Percentiles rank a stretch among this genome's conserved stretches.
These are phyloP conservation scores for Catostomus latipinnis DNA, from an alignment of 2,797 vertebrate species.

Conservation along the genomic window DNA sequence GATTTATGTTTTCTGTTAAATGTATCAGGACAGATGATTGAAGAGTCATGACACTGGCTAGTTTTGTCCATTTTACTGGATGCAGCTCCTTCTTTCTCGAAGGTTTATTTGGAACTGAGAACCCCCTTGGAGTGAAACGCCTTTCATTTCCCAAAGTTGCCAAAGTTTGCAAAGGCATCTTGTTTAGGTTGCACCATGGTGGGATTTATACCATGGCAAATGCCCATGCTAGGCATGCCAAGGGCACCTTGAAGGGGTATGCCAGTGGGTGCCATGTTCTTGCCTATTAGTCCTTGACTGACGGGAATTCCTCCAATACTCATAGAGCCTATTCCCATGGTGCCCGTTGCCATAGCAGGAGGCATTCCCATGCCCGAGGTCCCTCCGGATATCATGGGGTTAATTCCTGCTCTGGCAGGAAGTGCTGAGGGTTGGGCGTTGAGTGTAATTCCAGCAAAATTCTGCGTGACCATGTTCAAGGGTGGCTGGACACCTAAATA, in stretches of 20 bases:
- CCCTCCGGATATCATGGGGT: conserved; percentile 77
- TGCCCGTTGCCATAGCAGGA: conserved; percentile 74
- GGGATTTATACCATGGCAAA: conserved; percentile 71
- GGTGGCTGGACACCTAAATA: conserved; percentile 86
- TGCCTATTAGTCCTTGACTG: conserved; percentile 77
- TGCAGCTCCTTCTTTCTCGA: conserved; percentile 49
- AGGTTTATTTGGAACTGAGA: conserved; percentile 52
- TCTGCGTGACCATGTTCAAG: conserved; percentile 87
- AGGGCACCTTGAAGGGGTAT: conserved; percentile 82
- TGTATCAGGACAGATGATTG: conserved; percentile 36
- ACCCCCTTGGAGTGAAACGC: conserved; percentile 7
- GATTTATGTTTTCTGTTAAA: conserved; percentile 36
- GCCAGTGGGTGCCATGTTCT: conserved; percentile 79
- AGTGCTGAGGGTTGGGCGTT: conserved; percentile 81
- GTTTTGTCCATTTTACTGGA: conserved; percentile 58
- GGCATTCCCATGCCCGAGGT: conserved; percentile 79
- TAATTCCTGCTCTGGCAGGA: conserved; percentile 79
- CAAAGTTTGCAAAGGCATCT: conserved; percentile 99
- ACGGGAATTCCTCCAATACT: conserved; percentile 70
- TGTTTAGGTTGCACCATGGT: conserved; percentile 91
- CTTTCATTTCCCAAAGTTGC: conserved; percentile 96
- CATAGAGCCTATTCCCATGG: conserved; percentile 60
- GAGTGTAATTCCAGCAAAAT: conserved; percentile 89
- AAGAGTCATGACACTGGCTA: conserved; percentile 48
- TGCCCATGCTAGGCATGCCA: conserved; percentile 78